phyloP scores from a whole-genome alignment of 1,140 invertebrate genomes.

The Polypedilum pembai region DNA sequence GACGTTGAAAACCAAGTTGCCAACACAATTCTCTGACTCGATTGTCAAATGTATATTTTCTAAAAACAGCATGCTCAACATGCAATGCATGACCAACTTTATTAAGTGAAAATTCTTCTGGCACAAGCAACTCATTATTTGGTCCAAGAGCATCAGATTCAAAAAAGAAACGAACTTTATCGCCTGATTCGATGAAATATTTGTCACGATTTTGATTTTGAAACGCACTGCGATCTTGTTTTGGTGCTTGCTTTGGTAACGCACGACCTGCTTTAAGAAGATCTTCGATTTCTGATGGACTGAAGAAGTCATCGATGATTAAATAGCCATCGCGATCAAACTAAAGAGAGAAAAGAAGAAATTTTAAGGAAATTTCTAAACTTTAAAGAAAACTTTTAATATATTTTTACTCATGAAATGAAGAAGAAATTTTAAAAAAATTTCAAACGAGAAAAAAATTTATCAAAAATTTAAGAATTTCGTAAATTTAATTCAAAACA shows the following conservation, averaged over 20 bases:
- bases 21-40: constrained; percentile 70
- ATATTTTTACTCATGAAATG: no score
- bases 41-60: constrained; percentile 72
- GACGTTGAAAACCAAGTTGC: constrained; percentile 65
- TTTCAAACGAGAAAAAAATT: no score
- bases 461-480: no score
- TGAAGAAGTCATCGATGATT: constrained; percentile 74
- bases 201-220: constrained; percentile 34
- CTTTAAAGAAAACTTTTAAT: no score
- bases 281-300: constrained; percentile 62
- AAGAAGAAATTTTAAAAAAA: no score
- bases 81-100: constrained; percentile 91
- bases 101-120: constrained; percentile 64
- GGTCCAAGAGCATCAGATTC: constrained; percentile 74
- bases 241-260: constrained; percentile 65
- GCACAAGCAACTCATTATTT: constrained; percentile 64
- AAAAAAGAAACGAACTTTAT: constrained; percentile 90
- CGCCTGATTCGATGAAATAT: constrained; percentile 87
- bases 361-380: no score
- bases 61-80: constrained; percentile 73
- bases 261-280: constrained; percentile 59
- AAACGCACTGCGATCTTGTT: constrained; percentile 49
- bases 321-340: constrained; percentile 74
- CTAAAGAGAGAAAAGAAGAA: constrained; percentile 44
- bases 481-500: no score